Evolutionary conservation across 1,140 invertebrate genomes (phyloP).

Genomic region (Heliconius congener): DNA sequence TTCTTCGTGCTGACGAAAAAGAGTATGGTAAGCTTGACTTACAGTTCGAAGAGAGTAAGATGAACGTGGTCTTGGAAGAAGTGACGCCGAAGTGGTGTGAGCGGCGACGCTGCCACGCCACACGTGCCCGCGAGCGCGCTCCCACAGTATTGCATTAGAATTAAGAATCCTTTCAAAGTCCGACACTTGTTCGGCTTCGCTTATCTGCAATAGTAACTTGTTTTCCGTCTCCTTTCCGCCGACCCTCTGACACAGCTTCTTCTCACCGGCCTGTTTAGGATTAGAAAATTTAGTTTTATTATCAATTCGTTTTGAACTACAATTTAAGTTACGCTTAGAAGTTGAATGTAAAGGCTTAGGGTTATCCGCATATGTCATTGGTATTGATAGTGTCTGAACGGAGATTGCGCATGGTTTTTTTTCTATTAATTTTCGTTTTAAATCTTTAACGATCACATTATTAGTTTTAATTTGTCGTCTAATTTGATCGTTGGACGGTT

Average conservation of each 20-base stretch:
- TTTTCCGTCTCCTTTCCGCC: constrained; percentile 75
- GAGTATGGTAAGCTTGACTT: constrained; percentile 72
- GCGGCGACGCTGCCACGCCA: constrained; percentile 59
- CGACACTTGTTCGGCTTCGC: constrained; percentile 80
- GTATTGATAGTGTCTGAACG: constrained; percentile 69
- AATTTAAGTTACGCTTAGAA: constrained; percentile 56
- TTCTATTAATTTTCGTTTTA: constrained; percentile 58
- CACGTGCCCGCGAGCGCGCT: constrained; percentile 64
- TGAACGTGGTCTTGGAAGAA: constrained; percentile 66
- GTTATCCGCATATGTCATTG: constrained; percentile 68
- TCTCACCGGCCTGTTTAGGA: constrained; percentile 74
- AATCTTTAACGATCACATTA: constrained; percentile 57
- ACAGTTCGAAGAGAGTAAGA: constrained; percentile 72
- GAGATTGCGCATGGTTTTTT: constrained; percentile 67
- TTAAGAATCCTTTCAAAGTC: constrained; percentile 83
- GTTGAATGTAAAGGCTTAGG: constrained; percentile 60
- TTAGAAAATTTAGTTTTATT: constrained; percentile 70
- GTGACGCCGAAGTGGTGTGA: constrained; percentile 55
- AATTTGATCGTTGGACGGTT: constrained; percentile 41
- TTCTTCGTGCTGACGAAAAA: constrained; percentile 75
- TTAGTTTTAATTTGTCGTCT: constrained; percentile 46
- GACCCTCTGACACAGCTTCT: constrained; percentile 68
- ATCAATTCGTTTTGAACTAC: constrained; percentile 53
- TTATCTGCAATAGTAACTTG: constrained; percentile 78
- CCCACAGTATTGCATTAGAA: constrained; percentile 79